phyloP scores from a whole-genome alignment of 2,888 invertebrate species.

The Tortricodes alternella region DNA sequence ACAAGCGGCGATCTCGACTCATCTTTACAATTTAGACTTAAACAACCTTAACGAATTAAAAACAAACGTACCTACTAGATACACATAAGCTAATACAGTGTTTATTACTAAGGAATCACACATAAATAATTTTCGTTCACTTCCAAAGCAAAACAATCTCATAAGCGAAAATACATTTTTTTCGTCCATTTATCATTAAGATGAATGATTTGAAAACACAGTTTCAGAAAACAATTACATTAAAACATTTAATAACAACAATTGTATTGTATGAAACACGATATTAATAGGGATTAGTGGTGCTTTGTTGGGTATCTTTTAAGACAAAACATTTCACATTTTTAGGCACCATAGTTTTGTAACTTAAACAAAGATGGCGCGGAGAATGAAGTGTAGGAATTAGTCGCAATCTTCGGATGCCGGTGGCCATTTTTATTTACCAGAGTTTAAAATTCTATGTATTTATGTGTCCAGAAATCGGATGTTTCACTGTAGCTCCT shows the following conservation, averaged over 20 bases:
- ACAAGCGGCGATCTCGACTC: slow-evolving; percentile 48
- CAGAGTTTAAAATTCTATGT: too few species aligned
- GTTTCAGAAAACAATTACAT: slow-evolving; percentile 69
- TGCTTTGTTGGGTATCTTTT: slow-evolving; percentile 14
- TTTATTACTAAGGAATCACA: slow-evolving; percentile 74
- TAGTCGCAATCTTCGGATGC: too few species aligned
- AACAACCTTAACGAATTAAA: slow-evolving; percentile 38
- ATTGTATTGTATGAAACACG: slow-evolving; percentile 48
- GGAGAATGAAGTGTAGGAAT: too few species aligned
- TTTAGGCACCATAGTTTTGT: neutral
- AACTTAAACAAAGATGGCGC: neutral
- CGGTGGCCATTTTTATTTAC: too few species aligned
- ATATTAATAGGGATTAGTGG: slow-evolving; percentile 32
- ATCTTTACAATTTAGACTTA: slow-evolving; percentile 41
- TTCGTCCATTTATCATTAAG: slow-evolving; percentile 47
- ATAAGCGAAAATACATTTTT: slow-evolving; percentile 53
- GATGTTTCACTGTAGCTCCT: too few species aligned
- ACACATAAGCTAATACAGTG: slow-evolving; percentile 60
- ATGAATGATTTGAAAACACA: slow-evolving; percentile 63
- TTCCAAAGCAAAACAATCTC: slow-evolving; percentile 72
- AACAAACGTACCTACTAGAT: slow-evolving; percentile 55
- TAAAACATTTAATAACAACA: slow-evolving; percentile 78
- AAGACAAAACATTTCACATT: neutral
- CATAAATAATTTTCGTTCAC: slow-evolving; percentile 78
- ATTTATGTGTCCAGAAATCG: too few species aligned